phyloP scores from a whole-genome alignment of 37 sponge, comb jelly and placozoan species.

The Spongia lamella region DNA sequence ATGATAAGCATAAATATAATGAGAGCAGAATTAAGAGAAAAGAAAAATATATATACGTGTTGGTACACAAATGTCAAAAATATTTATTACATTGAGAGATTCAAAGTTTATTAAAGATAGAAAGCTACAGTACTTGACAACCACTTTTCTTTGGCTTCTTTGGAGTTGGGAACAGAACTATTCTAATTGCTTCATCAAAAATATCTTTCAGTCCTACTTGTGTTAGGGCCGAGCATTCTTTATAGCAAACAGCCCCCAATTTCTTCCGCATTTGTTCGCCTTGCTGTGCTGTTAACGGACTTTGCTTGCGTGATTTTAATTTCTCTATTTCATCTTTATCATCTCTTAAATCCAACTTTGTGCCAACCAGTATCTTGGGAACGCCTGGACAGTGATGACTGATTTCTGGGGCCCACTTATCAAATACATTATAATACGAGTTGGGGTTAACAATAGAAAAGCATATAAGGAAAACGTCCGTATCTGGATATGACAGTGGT shows the following conservation, averaged over 20 bases:
- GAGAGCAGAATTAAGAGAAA: not conserved
- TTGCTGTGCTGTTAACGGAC: constrained; percentile 50
- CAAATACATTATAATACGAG: constrained; percentile 77
- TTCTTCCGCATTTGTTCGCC: constrained; percentile 80
- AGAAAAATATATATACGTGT: not conserved
- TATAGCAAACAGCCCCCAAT: constrained; percentile 69
- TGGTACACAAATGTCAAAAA: not conserved
- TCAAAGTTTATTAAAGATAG: not conserved
- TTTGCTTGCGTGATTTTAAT: constrained; percentile 55
- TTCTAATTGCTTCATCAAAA: constrained; percentile 87
- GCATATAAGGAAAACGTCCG: constrained; percentile 88
- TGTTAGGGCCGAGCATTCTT: constrained; percentile 89
- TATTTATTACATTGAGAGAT: not conserved
- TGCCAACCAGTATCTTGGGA: constrained; percentile 87
- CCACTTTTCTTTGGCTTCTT: constrained; percentile 59
- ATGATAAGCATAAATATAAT: not conserved
- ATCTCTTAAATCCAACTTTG: constrained; percentile 85
- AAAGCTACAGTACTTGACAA: constrained; percentile 52
- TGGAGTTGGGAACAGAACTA: constrained; percentile 77
- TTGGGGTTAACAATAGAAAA: constrained; percentile 81
- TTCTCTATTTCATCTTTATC: constrained; percentile 64
- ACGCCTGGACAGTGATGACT: constrained; percentile 82
- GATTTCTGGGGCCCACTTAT: constrained; percentile 89
- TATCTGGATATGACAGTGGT: constrained; percentile 88
- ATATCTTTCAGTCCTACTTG: constrained; percentile 86